A percentile compares a stretch with the other conserved stretches of the same genome.
phyloP scores from a whole-genome alignment of 2,888 invertebrate species.

The Meteorus cinctellus region DNA sequence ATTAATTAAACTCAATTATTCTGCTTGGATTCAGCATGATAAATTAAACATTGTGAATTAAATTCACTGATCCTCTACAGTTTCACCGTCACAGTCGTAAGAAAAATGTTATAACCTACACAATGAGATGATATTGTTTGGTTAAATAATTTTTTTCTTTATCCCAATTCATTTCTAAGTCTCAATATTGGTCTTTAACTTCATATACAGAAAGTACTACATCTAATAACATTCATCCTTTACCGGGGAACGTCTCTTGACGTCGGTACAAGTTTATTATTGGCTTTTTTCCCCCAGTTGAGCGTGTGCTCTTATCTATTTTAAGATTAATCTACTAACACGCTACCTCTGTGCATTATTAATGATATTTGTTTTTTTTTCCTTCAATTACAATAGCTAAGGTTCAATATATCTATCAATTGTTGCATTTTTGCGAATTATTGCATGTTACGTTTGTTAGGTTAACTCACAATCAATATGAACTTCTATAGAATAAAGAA shows the following conservation, averaged over 20 bases:
- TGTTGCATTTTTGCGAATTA: too few relatives aligned
- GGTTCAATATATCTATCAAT: too few relatives aligned
- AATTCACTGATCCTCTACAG: neutral
- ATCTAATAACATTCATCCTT: neutral
- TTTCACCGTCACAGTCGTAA: neutral
- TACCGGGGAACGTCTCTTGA: neutral
- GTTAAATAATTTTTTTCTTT: neutral
- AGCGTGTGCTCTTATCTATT: conserved; percentile 47
- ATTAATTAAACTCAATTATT: neutral
- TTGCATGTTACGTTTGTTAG: too few relatives aligned
- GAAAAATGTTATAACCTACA: neutral
- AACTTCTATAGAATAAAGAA: too few relatives aligned
- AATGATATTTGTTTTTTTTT: neutral
- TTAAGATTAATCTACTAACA: conserved; percentile 34
- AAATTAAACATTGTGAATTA: neutral
- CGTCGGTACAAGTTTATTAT: conserved; percentile 49
- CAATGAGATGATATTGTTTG: neutral
- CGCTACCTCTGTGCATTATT: neutral
- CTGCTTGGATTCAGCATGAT: neutral
- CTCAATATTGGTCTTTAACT: neutral
- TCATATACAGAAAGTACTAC: neutral
- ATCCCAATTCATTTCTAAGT: neutral
- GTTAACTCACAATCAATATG: too few relatives aligned
- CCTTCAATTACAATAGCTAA: neutral
- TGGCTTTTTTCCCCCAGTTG: conserved; percentile 46